Base-by-base conservation (phyloP, 1,140 invertebrate species). In the Papilio polyxenes region DNA sequence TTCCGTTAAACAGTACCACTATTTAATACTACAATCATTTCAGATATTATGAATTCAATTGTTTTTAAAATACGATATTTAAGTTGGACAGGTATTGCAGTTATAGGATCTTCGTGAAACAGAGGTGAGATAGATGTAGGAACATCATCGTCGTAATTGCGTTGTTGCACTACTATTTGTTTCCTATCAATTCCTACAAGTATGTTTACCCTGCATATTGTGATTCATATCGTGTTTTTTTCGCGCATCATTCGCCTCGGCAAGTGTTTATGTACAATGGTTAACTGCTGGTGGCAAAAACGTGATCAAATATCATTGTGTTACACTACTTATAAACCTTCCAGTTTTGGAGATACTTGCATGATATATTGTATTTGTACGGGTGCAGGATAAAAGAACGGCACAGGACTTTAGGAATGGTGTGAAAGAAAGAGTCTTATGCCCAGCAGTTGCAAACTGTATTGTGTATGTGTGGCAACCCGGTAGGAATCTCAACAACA, bases 251-350 rank as follows among this genome's bases (percentile, higher is more conserved):
- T 40, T 72, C 31, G 11, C 23, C 65, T 72, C 65, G 31, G 23
- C 11, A 65, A 65, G 65, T 72, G 65, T 72, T 72, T 13, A 11
- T 11, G 65, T 37, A 72, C 65, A 72, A 72, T 72, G 65, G 65
- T 72, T 72, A 72, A 72, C 23, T 72, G 65, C 31, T 15, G 10
- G 23, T 13, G 65, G 65, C 65, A 7, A 37, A 15, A 40, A 72
- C 31, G 65, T 72, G 65, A 72, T 37, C 65, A 72, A 37, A 31
- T 72, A 65, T 13, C 31, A 72, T 72, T 69, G 65, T 15, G 23
- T 37, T 56, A 53, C 51, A 65, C 17, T 23, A 13, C 3, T 3
- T 65, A 31, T 65, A 72, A 11, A 11, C 9, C 23, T 31, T 72
- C 65, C 4, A 13, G 9, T 13, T 13, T 11, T 13, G 23, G 62